phyloP scores from a whole-genome alignment of 2,888 invertebrate species.

The Digitonthophagus gazella region DNA sequence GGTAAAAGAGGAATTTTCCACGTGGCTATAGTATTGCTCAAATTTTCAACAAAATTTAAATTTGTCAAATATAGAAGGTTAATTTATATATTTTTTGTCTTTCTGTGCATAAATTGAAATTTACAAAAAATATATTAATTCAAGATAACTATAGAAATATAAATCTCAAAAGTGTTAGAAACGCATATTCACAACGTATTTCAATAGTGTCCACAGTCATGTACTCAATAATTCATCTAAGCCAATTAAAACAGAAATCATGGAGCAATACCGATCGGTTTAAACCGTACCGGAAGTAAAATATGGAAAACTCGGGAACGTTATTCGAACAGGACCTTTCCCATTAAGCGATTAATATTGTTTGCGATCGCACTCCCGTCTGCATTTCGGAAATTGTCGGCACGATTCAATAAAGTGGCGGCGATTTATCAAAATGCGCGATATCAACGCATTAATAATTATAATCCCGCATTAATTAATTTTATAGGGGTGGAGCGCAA shows the following conservation, averaged over 20 bases:
- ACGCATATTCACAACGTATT: too few relatives aligned
- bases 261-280: not conserved
- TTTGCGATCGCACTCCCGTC: not conserved
- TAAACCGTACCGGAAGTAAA: not conserved
- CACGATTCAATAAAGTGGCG: not conserved
- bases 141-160: too few relatives aligned
- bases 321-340: not conserved
- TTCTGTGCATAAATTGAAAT: too few relatives aligned
- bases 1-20: too few relatives aligned
- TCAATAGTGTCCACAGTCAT: too few relatives aligned
- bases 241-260: not conserved
- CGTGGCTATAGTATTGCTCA: too few relatives aligned
- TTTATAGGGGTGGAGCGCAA: not conserved
- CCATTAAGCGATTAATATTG: not conserved
- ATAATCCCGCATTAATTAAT: conserved; percentile 14
- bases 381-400: not conserved
- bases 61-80: too few relatives aligned
- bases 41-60: too few relatives aligned
- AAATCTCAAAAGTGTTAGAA: too few relatives aligned
- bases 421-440: not conserved
- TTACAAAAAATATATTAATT: too few relatives aligned
- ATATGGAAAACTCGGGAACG: not conserved
- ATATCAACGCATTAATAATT: conserved; percentile 9
- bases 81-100: too few relatives aligned
- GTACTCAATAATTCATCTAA: not conserved